Evolutionary conservation across 2,888 invertebrate species (phyloP).

Genomic region (Lepidochitona cinerea): DNA sequence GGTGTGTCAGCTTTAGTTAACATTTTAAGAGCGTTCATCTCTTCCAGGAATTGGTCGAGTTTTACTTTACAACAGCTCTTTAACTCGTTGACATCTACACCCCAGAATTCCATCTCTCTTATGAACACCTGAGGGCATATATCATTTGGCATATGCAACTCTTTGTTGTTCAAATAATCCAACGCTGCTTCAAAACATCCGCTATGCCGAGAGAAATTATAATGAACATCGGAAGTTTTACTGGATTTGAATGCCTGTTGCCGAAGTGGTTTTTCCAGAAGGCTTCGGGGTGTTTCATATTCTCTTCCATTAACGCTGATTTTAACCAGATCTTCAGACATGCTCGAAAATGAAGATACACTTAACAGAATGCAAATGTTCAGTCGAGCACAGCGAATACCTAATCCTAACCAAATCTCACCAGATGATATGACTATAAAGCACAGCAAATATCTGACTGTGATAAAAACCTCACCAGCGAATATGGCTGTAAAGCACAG

Average conservation of each 20-base stretch:
- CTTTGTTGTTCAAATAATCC: conserved; percentile 77
- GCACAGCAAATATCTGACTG: too few species aligned
- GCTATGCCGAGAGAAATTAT: conserved; percentile 28
- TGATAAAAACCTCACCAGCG: too few species aligned
- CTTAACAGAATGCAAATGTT: too few species aligned
- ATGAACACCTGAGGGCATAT: conserved; percentile 88
- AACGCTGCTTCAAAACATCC: conserved; percentile 35
- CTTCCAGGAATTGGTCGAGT: conserved; percentile 27
- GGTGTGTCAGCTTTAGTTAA: conserved; percentile 16
- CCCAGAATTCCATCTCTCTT: conserved; percentile 41
- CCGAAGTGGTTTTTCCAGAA: neutral
- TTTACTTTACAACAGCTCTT: conserved; percentile 34
- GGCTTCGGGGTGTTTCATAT: neutral
- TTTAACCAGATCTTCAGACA: neutral
- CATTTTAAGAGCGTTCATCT: conserved; percentile 20
- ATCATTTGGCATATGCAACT: conserved; percentile 91
- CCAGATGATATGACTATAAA: too few species aligned
- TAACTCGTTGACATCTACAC: conserved; percentile 27
- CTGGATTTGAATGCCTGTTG: neutral
- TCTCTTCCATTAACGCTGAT: neutral
- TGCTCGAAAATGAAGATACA: too few species aligned
- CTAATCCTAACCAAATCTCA: too few species aligned
- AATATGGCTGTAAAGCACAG: too few species aligned
- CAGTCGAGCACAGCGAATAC: too few species aligned
- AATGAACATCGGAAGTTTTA: conserved; percentile 12